Evolutionary conservation across 2,888 invertebrate genomes (phyloP).

Genomic region (Plutella xylostella): DNA sequence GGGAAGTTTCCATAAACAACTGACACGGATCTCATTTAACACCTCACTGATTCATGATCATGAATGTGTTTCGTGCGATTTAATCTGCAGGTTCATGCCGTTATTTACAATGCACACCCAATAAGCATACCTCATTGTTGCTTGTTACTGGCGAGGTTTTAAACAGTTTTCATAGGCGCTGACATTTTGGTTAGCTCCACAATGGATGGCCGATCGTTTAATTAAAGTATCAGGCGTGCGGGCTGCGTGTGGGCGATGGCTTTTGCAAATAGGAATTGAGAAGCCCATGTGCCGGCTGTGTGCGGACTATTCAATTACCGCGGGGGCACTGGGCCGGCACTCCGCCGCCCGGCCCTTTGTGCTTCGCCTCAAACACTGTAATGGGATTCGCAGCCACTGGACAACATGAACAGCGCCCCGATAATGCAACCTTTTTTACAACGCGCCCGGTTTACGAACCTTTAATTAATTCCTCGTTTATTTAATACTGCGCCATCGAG

Average conservation of each 20-base stretch:
- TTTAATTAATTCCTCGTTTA: too few relatives aligned
- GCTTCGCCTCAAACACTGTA: slow-evolving; percentile 54
- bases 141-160: too few relatives aligned
- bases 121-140: too few relatives aligned
- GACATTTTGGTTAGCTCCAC: too few relatives aligned
- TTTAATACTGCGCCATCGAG: too few relatives aligned
- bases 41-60: slow-evolving; percentile 17
- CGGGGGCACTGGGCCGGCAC: slow-evolving; percentile 33
- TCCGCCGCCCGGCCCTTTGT: slow-evolving; percentile 31
- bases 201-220: too few relatives aligned
- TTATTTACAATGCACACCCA: too few relatives aligned
- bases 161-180: too few relatives aligned
- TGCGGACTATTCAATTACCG: slow-evolving; percentile 31
- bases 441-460: too few relatives aligned
- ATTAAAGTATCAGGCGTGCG: neutral
- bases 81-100: neutral
- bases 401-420: too few relatives aligned
- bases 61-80: neutral
- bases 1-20: slow-evolving; percentile 19
- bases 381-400: slow-evolving; percentile 52
- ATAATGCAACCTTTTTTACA: too few relatives aligned
- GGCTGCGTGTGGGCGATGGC: neutral
- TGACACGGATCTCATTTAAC: slow-evolving; percentile 19
- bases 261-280: neutral
- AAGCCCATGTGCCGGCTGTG: slow-evolving; percentile 19